Base-by-base conservation (phyloP, 2,113 vertebrate species). In the Corythoichthys haematopterus region DNA sequence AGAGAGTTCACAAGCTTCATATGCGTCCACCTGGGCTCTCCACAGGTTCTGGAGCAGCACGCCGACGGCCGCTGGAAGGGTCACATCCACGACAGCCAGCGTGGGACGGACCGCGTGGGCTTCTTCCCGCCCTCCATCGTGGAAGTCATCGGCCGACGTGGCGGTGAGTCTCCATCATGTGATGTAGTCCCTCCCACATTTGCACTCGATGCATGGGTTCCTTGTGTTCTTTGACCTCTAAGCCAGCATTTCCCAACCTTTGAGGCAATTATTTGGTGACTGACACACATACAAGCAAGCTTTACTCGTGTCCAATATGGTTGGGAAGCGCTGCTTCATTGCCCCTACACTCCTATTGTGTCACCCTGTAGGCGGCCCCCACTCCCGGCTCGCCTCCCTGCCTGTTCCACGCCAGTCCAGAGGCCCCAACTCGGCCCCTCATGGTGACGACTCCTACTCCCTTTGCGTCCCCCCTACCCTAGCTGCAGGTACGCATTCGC, bases 11-110 rank as follows among this genome's bases (percentile, higher is more conserved):
- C 20, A 28, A 28, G 20, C 20, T 28, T 28, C 20, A 28, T 28
- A 28, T 28, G 38, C 38, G 38, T 40, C 38, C 38, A 43, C 40
- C 40, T 43, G 40, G 40, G 6, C 40, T 43, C 40, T 8, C 40
- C 33, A 1, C 88, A 98, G 96, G 96, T 98, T 59, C 82, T 98
- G 66, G 96, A 97, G 84, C 95, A 98, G 85, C 96, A 98, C 6
- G 56, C 91, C 0, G 96, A 96, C 0, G 96, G 95, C n/a, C 94
- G 96, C 35, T 98, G 96, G 96, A 98, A 98, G 76, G 96, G 95
- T 1, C 95, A 97, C 77, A 97, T 98, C 83, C 95, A 98, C 0
- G 95, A 98, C 3, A 71, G 82, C 70, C 94, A 94, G 87, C 90
- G 92, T 45, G 94, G 95, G 77, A 96, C 93, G 0, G 96, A 98